These are phyloP conservation scores for Trachemys scripta DNA, from an alignment of 2,113 vertebrate genomes.

Conservation along the genomic window DNA sequence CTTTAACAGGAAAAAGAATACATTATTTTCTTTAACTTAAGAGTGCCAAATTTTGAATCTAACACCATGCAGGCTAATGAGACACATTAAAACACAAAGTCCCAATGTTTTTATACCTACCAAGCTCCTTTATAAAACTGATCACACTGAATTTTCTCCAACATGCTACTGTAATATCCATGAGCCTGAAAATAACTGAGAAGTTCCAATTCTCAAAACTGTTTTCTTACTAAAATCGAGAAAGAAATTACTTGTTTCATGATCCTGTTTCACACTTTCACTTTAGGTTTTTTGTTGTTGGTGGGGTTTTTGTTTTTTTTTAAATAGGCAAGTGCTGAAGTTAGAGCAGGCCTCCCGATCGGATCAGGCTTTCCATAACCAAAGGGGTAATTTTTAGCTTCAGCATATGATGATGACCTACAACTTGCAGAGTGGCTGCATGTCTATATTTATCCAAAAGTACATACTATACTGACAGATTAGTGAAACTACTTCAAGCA, in stretches of 20 bases:
- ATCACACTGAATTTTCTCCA: constrained; percentile 94
- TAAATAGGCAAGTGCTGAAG: constrained; percentile 59
- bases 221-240: constrained; percentile 68
- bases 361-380: constrained; percentile 83
- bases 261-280: constrained; percentile 17
- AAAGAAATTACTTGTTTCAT: constrained; percentile 69
- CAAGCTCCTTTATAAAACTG: constrained; percentile 94
- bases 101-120: constrained; percentile 84
- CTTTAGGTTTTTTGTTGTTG: constrained; percentile 9
- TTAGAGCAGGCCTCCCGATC: constrained; percentile 80
- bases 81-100: background rate
- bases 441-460: constrained; percentile 95
- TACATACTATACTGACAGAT: constrained; percentile 92
- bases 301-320: constrained; percentile 60
- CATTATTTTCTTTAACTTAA: background rate
- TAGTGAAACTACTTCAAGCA: constrained; percentile 83
- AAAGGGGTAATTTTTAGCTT: constrained; percentile 94
- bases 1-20: background rate
- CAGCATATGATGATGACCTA: constrained; percentile 86
- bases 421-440: constrained; percentile 84
- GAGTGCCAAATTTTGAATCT: background rate
- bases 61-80: background rate
- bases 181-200: constrained; percentile 76
- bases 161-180: constrained; percentile 92
- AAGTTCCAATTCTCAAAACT: constrained; percentile 42